Evolutionary conservation across 2,113 vertebrate species (phyloP).

Genomic region (Lycaon pictus): DNA sequence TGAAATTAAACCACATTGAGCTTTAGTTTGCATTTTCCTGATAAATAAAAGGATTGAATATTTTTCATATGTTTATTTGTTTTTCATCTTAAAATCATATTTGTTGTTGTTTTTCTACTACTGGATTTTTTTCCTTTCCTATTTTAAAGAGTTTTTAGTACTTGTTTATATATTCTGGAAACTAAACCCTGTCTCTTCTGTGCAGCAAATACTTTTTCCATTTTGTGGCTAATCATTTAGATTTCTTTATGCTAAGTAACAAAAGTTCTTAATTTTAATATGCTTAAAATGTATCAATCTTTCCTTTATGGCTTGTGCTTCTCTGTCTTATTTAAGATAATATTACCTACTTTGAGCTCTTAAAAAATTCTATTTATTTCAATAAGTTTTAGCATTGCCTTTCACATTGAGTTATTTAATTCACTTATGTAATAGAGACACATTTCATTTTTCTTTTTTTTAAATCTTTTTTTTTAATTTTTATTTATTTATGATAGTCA

Average conservation of each 20-base stretch:
- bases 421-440: background rate
- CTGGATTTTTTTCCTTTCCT: background rate
- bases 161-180: background rate
- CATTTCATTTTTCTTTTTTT: background rate
- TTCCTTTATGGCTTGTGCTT: background rate
- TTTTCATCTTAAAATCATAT: background rate
- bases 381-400: background rate
- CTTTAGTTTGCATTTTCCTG: background rate
- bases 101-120: background rate
- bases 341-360: background rate
- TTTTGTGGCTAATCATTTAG: slow-evolving; percentile 2
- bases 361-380: background rate
- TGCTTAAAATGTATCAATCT: background rate
- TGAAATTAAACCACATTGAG: background rate
- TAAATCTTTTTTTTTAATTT: no score
- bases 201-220: background rate
- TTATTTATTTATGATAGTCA: no score
- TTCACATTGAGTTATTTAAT: background rate
- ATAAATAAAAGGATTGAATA: background rate
- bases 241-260: background rate
- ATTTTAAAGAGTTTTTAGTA: background rate
- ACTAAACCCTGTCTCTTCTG: background rate
- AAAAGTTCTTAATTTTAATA: slow-evolving; percentile 9
- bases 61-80: background rate
- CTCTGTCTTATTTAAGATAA: background rate